These are phyloP conservation scores for Micrastur ruficollis DNA, from an alignment of 2,797 vertebrate genomes.

Conservation along the genomic window DNA sequence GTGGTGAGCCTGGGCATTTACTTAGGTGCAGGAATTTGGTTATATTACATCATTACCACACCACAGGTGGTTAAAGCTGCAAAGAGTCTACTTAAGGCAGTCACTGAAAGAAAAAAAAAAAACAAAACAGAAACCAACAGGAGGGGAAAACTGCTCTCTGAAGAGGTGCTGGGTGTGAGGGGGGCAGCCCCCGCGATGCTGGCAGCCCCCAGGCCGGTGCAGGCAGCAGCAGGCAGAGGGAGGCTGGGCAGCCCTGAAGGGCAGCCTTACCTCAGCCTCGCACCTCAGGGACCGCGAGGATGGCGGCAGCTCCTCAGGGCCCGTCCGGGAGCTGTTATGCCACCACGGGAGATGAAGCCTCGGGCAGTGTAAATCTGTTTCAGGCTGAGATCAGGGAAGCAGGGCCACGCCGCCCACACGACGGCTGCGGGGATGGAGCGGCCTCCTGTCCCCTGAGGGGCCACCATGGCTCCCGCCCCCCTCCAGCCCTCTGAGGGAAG, in stretches of 20 bases:
- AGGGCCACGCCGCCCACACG: accelerated
- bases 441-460: accelerated
- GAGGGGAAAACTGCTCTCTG: accelerated
- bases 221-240: background rate
- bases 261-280: accelerated
- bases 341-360: accelerated
- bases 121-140: accelerated
- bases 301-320: background rate
- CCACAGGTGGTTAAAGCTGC: background rate
- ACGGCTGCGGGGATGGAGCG: accelerated
- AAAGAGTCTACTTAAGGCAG: background rate
- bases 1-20: background rate
- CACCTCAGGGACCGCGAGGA: accelerated
- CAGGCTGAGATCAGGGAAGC: background rate
- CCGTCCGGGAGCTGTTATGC: accelerated
- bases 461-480: accelerated
- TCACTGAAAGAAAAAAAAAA: accelerated
- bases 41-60: background rate
- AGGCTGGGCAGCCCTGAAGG: accelerated
- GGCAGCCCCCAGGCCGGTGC: background rate
- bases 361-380: accelerated
- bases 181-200: no score
- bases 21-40: accelerated
- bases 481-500: background rate
- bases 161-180: accelerated